These are phyloP conservation scores for Sakesphorus luctuosus DNA, from an alignment of 2,113 vertebrate genomes.

Conservation along the genomic window DNA sequence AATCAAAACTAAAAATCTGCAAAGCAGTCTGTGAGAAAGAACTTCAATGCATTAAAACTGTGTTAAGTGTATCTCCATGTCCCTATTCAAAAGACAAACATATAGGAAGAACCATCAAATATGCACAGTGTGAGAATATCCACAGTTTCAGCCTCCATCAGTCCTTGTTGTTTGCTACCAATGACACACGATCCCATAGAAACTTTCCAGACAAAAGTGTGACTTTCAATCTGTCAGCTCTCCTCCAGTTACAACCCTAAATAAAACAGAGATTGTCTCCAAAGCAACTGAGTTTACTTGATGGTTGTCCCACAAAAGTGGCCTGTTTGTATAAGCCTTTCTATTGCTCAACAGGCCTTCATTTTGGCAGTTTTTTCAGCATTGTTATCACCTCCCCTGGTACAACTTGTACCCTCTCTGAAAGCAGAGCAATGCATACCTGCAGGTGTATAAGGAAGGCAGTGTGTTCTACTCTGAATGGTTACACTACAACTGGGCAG, in stretches of 20 bases:
- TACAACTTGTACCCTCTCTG: background rate
- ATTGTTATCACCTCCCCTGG: accelerated
- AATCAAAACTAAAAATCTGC: background rate
- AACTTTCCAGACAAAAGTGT: background rate
- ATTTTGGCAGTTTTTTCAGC: background rate
- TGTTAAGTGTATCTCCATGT: background rate
- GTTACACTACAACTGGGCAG: background rate
- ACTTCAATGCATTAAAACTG: background rate
- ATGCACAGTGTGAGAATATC: background rate
- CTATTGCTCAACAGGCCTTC: background rate
- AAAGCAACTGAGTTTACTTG: background rate
- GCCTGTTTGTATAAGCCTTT: background rate
- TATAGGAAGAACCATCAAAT: background rate
- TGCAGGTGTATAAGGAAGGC: too few species aligned
- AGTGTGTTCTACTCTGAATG: background rate
- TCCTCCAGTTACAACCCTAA: background rate
- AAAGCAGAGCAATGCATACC: background rate
- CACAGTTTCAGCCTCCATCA: background rate
- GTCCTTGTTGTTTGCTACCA: background rate
- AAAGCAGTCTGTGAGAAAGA: background rate
- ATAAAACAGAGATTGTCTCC: background rate
- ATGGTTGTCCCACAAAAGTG: background rate
- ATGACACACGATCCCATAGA: background rate
- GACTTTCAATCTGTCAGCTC: background rate
- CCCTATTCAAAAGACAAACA: background rate